Evolutionary conservation across 2,113 vertebrate species (phyloP).

Genomic region (Oncorhynchus keta): DNA sequence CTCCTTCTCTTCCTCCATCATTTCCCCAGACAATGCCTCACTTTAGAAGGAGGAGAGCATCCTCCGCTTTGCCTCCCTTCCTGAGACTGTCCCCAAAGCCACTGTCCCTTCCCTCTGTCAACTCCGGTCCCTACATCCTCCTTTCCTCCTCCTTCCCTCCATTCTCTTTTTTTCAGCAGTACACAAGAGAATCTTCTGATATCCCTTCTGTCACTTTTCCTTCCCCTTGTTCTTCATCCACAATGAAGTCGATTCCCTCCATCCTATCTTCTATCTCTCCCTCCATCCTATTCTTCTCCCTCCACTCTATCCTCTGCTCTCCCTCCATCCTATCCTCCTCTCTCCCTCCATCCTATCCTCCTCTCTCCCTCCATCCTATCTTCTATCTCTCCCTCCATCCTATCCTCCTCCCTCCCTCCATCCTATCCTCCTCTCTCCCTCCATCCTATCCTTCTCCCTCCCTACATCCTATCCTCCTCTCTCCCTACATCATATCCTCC

Average conservation of each 20-base stretch:
- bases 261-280: background rate
- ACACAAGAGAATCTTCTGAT: no score
- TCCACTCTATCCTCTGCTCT: background rate
- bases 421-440: background rate
- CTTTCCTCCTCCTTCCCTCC: background rate
- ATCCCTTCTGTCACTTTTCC: no score
- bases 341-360: background rate
- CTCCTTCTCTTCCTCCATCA: background rate
- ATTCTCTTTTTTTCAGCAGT: background rate
- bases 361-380: background rate
- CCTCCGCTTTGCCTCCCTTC: background rate
- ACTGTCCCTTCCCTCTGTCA: background rate
- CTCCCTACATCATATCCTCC: background rate
- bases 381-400: background rate
- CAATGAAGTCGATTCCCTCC: background rate
- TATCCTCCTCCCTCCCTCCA: background rate
- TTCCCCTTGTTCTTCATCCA: background rate
- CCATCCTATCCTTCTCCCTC: background rate
- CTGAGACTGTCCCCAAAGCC: no score
- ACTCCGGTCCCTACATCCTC: background rate
- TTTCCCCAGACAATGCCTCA: background rate
- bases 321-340: background rate
- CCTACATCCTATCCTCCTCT: background rate
- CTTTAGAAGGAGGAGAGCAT: background rate
- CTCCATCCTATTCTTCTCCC: background rate